phyloP scores from a whole-genome alignment of 2,797 vertebrate species.

The Danio aesculapii region DNA sequence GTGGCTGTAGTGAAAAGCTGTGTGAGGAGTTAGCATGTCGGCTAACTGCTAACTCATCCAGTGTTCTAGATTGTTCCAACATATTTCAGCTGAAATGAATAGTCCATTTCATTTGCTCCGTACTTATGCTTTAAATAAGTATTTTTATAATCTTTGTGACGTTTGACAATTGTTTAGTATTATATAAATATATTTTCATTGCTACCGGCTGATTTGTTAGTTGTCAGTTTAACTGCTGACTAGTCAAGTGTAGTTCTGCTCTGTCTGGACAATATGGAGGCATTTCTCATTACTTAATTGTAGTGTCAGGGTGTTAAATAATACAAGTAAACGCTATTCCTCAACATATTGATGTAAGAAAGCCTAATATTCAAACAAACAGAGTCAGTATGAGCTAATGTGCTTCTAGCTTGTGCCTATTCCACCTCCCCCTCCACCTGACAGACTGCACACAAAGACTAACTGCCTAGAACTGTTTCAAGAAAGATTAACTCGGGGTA shows the following conservation, averaged over 20 bases:
- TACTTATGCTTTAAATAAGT: background rate
- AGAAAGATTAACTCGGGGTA: constrained; percentile 16
- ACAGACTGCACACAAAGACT: background rate
- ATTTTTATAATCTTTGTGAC: background rate
- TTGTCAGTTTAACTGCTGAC: background rate
- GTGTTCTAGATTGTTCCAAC: constrained; percentile 57
- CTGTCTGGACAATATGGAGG: background rate
- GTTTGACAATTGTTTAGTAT: background rate
- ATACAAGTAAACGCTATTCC: no score
- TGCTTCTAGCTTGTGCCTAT: background rate
- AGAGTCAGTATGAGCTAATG: background rate
- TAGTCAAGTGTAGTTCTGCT: constrained; percentile 29
- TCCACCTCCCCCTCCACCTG: constrained; percentile 10
- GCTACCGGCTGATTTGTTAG: background rate
- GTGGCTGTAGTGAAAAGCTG: background rate
- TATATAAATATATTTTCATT: background rate
- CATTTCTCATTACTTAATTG: background rate
- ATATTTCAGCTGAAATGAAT: background rate
- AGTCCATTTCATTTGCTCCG: background rate
- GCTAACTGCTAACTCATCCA: constrained; percentile 7
- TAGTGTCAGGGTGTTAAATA: background rate
- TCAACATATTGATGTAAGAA: background rate
- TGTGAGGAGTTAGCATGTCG: constrained; percentile 42
- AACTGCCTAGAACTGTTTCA: background rate
- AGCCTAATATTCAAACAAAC: background rate